A percentile compares a stretch with the other conserved stretches of the same genome.
Evolutionary conservation across 2,888 invertebrate species (phyloP).

Genomic region (Zygothrica quintamaculata): DNA sequence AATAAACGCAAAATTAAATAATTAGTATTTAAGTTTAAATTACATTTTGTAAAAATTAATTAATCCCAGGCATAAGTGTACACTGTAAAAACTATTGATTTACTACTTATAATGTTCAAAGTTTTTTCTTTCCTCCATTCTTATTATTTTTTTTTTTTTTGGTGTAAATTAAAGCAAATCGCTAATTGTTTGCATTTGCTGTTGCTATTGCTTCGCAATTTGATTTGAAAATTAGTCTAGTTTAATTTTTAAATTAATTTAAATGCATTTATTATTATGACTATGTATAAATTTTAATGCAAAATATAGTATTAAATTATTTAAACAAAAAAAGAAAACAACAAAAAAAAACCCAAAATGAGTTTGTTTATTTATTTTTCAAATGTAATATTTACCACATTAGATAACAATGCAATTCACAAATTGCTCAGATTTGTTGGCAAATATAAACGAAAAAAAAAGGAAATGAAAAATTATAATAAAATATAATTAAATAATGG

Average conservation of each 20-base stretch:
- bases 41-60: constrained; percentile 77
- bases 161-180: constrained; percentile 74
- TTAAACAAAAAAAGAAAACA: constrained; percentile 58
- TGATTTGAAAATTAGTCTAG: constrained; percentile 61
- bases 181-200: constrained; percentile 34
- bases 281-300: constrained; percentile 72
- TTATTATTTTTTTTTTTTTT: too few species aligned
- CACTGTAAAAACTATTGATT: constrained; percentile 67
- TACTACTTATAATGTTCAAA: constrained; percentile 50
- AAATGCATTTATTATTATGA: constrained; percentile 68
- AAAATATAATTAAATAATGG: constrained; percentile 43
- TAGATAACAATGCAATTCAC: constrained; percentile 50
- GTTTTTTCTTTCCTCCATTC: too few species aligned
- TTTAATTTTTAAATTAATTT: constrained; percentile 76
- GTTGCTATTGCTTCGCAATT: constrained; percentile 66
- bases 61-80: constrained; percentile 57
- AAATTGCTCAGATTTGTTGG: constrained; percentile 26
- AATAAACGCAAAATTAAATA: constrained; percentile 49
- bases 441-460: constrained; percentile 20
- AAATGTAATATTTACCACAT: constrained; percentile 21
- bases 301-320: constrained; percentile 76
- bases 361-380: constrained; percentile 45
- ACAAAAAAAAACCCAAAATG: constrained; percentile 29
- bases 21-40: constrained; percentile 75
- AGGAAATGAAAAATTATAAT: constrained; percentile 2